Conservation (phyloP, 1,140 invertebrate genomes). For the Drosophila azteca region DNA sequence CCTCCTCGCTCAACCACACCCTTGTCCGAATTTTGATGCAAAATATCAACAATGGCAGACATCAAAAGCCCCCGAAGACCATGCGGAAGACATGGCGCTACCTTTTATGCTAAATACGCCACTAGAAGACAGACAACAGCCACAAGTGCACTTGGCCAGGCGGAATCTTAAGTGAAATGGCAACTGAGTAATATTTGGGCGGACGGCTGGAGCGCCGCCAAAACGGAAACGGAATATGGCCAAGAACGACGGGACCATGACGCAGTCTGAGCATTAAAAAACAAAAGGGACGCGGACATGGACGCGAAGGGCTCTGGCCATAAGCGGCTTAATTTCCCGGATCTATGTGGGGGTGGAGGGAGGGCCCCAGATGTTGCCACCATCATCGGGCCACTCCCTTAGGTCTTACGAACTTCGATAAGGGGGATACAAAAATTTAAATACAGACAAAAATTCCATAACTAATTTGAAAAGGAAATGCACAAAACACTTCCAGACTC, state of each 20-base stretch:
- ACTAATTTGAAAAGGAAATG: slow-evolving; percentile 60
- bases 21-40: slow-evolving; percentile 67
- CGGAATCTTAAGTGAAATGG: slow-evolving; percentile 77
- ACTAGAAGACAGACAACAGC: slow-evolving; percentile 50
- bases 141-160: slow-evolving; percentile 74
- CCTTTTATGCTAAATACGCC: slow-evolving; percentile 80
- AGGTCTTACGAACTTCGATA: slow-evolving; percentile 34
- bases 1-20: background rate
- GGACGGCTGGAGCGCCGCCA: slow-evolving; percentile 11
- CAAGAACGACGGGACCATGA: slow-evolving; percentile 9
- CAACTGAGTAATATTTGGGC: slow-evolving; percentile 63
- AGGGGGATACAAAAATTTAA: slow-evolving; percentile 48
- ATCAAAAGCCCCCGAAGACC: slow-evolving; percentile 22
- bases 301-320: slow-evolving; percentile 46
- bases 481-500: slow-evolving; percentile 28
- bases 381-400: background rate
- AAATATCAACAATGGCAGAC: slow-evolving; percentile 69
- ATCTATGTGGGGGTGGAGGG: slow-evolving; percentile 10
- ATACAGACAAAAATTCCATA: slow-evolving; percentile 54
- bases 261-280: slow-evolving; percentile 57
- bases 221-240: slow-evolving; percentile 12
- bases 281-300: slow-evolving; percentile 33
- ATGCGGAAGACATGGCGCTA: slow-evolving; percentile 41
- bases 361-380: background rate
- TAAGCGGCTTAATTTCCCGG: slow-evolving; percentile 73